phyloP scores from a whole-genome alignment of 1,140 invertebrate species.

The Pogonus chalceus region DNA sequence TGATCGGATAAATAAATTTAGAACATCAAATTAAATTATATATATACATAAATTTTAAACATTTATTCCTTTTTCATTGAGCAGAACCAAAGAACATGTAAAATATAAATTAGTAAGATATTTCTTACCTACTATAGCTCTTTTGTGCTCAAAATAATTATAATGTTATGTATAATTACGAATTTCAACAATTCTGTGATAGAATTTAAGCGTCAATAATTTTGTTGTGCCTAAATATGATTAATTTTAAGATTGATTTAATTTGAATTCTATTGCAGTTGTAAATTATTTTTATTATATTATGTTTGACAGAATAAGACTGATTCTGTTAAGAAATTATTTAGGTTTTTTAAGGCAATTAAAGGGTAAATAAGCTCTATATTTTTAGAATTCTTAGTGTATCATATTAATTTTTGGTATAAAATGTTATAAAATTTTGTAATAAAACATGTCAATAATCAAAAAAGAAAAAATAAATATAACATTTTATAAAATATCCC shows the following conservation, averaged over 20 bases:
- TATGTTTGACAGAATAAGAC: background rate
- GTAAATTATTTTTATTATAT: background rate
- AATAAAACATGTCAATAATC: background rate
- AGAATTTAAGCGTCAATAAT: background rate
- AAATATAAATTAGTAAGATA: background rate
- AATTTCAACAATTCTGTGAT: background rate
- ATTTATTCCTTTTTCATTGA: no score
- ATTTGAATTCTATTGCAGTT: background rate
- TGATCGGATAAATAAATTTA: slow-evolving; percentile 18
- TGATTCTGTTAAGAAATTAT: background rate
- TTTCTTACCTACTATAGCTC: background rate
- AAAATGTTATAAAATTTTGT: background rate
- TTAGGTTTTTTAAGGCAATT: background rate
- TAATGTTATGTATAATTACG: background rate
- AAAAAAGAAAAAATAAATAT: background rate
- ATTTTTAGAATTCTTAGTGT: background rate
- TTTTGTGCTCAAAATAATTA: background rate
- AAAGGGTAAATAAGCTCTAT: background rate
- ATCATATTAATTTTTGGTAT: background rate
- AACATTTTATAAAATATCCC: background rate
- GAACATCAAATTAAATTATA: background rate
- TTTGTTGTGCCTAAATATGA: background rate
- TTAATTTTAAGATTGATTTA: background rate
- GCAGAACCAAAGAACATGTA: background rate
- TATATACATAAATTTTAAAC: background rate